Evolutionary conservation across 2,797 vertebrate genomes (phyloP).

Genomic region (Onychomys arenicola): DNA sequence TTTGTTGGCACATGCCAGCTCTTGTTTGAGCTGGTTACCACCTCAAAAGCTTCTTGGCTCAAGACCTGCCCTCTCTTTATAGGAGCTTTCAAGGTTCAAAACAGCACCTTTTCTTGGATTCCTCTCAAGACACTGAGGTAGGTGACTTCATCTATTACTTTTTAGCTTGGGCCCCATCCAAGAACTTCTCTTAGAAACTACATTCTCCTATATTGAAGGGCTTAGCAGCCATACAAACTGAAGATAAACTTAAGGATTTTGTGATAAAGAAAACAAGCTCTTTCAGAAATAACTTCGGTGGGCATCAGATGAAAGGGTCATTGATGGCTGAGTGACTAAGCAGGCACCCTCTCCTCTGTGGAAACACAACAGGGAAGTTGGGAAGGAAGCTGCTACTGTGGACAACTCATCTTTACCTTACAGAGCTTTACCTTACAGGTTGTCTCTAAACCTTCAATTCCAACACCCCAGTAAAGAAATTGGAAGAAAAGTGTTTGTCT

Average conservation of each 20-base stretch:
- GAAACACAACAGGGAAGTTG: not conserved
- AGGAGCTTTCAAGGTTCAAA: conserved; percentile 79
- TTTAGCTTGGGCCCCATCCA: conserved; percentile 39
- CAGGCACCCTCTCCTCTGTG: not conserved
- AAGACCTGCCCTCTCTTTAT: conserved; percentile 61
- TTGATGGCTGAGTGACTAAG: not conserved
- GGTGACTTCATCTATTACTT: not conserved
- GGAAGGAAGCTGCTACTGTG: not conserved
- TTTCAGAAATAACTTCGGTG: conserved; percentile 52
- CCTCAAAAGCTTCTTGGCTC: conserved; percentile 78
- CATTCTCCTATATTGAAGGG: not conserved
- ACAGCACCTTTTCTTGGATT: conserved; percentile 47
- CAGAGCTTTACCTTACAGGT: not conserved
- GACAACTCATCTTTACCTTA: not conserved
- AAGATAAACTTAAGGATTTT: not conserved
- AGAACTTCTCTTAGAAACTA: conserved; percentile 28
- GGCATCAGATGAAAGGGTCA: not conserved
- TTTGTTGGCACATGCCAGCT: conserved; percentile 51
- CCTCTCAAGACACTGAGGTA: not conserved
- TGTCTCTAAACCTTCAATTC: conserved; percentile 49
- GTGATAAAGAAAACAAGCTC: conserved; percentile 54
- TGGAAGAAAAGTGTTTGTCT: not conserved
- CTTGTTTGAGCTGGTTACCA: conserved; percentile 76
- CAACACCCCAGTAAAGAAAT: not conserved
- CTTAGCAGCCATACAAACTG: conserved; percentile 22